Base-by-base conservation (phyloP, 2,888 invertebrate species). In the Watsonalla cultraria region DNA sequence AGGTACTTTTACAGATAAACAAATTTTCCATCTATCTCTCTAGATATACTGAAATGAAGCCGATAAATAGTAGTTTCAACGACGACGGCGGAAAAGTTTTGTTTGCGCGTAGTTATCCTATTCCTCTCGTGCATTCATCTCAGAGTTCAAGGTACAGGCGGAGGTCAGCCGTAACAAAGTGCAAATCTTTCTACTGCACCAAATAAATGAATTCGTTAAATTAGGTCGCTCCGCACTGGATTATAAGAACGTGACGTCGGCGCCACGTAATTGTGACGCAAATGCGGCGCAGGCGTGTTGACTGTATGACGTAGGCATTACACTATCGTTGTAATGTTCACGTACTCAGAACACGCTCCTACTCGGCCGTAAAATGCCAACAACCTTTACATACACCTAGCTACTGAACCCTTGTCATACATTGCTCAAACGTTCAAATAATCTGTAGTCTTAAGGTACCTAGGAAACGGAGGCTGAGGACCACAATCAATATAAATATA, bases 231-330 rank as follows among this genome's bases (percentile, higher is more conserved):
- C 34, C 49, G 37, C 37, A 49, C 8, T 14, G 49, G 49, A 49
- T 15, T 34, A 45, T 15, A 34, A 51, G 42, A 33, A 13, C 50
- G 61, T 70, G 71, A 70, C 71, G 71, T 65, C 55, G 59, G 51
- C 57, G 60, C 68, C 66, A 70, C 71, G 71, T 63, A 55, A 60
- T 51, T 58, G 53, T 70, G 69, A 68, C 71, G 71, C 63, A 63
- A 59, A 15, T 49, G 14, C 15, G 11, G 49, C 49, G 55, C 58
- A 52, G 54, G 52, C 52, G 56, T 42, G 37, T 39, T 15, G 49
- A 37, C 15, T 35, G 7, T 15, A 37, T 49, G 49, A 49, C 49
- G 49, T 49, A 39, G 49, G 49, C 15, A 37, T 15, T 13, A 14
- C 37, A 49, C 39, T 42, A 42, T 42, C 42, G 42, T 11, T 42